Conservation (phyloP, 2,113 vertebrate species). For the Sminthopsis crassicaudata region DNA sequence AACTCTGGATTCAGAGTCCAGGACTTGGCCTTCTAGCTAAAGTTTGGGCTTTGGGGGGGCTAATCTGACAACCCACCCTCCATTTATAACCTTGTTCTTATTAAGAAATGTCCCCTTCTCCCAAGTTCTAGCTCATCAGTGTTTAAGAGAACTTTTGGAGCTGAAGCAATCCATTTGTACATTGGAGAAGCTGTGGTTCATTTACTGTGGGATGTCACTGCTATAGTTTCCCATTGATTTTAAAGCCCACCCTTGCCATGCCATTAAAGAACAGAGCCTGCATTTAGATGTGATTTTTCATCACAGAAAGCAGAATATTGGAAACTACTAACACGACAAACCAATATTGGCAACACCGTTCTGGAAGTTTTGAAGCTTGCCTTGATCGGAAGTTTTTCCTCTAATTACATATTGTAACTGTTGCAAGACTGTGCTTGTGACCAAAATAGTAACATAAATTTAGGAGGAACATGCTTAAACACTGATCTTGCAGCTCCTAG, state of each 20-base stretch:
- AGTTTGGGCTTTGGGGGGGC: neutral
- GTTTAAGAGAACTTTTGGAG: neutral
- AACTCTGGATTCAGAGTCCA: neutral
- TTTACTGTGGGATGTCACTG: neutral
- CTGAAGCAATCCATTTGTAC: neutral
- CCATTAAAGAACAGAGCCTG: constrained; percentile 39
- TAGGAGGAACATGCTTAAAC: constrained; percentile 75
- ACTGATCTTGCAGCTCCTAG: constrained; percentile 72
- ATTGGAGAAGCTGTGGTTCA: neutral
- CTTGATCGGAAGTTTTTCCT: constrained; percentile 69
- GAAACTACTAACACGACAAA: constrained; percentile 65
- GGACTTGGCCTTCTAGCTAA: neutral
- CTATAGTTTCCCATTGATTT: constrained; percentile 23
- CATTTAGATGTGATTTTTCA: constrained; percentile 51
- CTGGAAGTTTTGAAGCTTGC: constrained; percentile 70
- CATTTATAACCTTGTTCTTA: neutral
- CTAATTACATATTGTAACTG: constrained; percentile 80
- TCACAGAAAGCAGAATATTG: constrained; percentile 57
- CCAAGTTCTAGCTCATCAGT: neutral
- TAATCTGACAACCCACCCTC: neutral
- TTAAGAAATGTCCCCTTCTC: neutral
- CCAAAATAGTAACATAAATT: constrained; percentile 81
- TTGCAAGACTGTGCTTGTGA: constrained; percentile 75
- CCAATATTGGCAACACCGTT: constrained; percentile 68
- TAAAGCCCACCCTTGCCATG: neutral